These are phyloP conservation scores for Herpailurus yagouaroundi DNA, from an alignment of 2,113 vertebrate species.

Conservation along the genomic window DNA sequence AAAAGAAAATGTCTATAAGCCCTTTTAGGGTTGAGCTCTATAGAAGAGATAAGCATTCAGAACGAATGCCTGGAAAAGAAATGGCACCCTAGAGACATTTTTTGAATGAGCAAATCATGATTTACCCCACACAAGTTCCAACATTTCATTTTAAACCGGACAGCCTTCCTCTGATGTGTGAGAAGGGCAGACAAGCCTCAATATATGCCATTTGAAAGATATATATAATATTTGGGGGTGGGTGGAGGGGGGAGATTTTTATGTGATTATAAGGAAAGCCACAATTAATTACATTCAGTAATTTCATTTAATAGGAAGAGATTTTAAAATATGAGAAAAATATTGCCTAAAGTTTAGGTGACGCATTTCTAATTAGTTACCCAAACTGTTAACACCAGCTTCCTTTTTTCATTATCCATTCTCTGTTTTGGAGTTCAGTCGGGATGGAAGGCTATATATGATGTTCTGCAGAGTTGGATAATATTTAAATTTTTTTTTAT, in stretches of 20 bases:
- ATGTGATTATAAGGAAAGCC: background rate
- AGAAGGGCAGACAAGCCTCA: background rate
- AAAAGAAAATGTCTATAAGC: background rate
- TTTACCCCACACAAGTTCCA: background rate
- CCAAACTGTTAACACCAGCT: background rate
- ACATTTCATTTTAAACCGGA: constrained; percentile 1
- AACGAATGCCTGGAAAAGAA: background rate
- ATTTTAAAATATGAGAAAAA: constrained; percentile 11
- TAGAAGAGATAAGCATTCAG: background rate
- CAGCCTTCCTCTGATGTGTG: background rate
- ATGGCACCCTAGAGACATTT: background rate
- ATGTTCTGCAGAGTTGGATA: background rate
- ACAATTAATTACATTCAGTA: constrained; percentile 11
- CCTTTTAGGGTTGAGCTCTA: background rate
- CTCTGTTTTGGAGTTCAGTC: background rate
- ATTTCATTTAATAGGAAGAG: background rate
- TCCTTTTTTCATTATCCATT: background rate
- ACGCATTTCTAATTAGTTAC: background rate
- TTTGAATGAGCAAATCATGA: background rate
- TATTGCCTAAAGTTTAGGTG: constrained; percentile 2
- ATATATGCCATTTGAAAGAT: background rate
- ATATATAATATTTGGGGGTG: background rate
- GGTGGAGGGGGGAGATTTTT: background rate
- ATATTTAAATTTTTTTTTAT: background rate
- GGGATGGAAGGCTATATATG: background rate